These are phyloP conservation scores for Sebastes flavidus DNA, from an alignment of 2,797 vertebrate genomes.

Conservation along the genomic window DNA sequence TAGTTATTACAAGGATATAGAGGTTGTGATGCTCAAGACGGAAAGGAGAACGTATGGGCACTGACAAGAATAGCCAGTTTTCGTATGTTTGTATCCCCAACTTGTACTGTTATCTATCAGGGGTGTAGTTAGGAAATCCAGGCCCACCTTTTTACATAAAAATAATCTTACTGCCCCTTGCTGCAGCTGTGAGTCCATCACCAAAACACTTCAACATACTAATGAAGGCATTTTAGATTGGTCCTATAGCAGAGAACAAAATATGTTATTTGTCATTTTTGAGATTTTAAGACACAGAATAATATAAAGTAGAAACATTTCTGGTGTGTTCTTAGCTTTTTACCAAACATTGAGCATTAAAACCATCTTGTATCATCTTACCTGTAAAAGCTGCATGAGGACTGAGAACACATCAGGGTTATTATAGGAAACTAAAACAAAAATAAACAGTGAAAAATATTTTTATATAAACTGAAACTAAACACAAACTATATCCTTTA, in stretches of 20 bases:
- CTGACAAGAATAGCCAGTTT: not conserved
- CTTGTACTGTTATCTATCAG: no score
- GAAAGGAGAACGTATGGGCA: not conserved
- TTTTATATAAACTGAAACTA: no score
- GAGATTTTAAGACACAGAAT: not conserved
- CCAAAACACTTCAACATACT: no score
- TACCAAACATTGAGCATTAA: not conserved
- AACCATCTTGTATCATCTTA: not conserved
- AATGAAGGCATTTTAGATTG: no score
- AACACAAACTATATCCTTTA: no score
- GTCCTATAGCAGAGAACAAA: not conserved
- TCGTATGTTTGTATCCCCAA: not conserved
- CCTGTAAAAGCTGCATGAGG: not conserved
- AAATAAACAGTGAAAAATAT: no score
- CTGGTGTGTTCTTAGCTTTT: not conserved
- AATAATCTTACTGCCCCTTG: no score
- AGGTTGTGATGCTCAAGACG: not conserved
- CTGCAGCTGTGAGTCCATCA: no score
- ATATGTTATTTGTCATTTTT: not conserved
- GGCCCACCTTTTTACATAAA: no score
- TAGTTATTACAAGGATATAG: not conserved
- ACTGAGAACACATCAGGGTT: not conserved
- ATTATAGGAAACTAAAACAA: no score
- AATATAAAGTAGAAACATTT: not conserved
- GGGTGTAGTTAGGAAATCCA: no score